A percentile compares a stretch with the other conserved stretches of the same genome.
Conservation (phyloP, 2,113 vertebrate genomes). For the Entomyzon cyanotis region DNA sequence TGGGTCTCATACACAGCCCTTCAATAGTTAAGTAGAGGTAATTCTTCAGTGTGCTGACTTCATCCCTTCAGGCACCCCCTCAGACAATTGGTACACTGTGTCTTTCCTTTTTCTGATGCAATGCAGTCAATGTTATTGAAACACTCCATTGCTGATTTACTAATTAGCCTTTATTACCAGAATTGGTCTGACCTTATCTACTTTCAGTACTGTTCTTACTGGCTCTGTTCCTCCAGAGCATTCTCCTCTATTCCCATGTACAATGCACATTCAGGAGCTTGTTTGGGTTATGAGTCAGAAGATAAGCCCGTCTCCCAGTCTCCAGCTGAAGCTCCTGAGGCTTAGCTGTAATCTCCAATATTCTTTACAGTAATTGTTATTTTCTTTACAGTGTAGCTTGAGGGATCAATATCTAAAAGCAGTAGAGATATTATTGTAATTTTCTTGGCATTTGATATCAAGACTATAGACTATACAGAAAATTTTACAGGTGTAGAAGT, state of each 20-base stretch:
- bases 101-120: constrained; percentile 56
- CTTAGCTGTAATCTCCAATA: not conserved
- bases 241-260: constrained; percentile 45
- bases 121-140: constrained; percentile 54
- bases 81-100: not conserved
- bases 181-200: constrained; percentile 55
- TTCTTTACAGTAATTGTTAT: constrained; percentile 23
- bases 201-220: constrained; percentile 40
- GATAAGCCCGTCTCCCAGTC: constrained; percentile 26
- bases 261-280: constrained; percentile 10
- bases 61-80: not conserved
- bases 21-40: constrained; percentile 13
- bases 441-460: not conserved
- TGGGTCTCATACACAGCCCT: not conserved
- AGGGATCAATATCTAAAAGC: constrained; percentile 37
- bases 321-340: not conserved
- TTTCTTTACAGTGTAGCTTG: not conserved
- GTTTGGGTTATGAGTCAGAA: constrained; percentile 56
- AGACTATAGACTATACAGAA: not conserved
- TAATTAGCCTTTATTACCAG: constrained; percentile 63
- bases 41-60: constrained; percentile 11
- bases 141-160: constrained; percentile 45
- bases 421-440: not conserved
- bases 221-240: constrained; percentile 52
- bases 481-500: not conserved